These are phyloP conservation scores for Apomyelois bistriatella DNA, from an alignment of 2,888 invertebrate genomes.

Conservation along the genomic window DNA sequence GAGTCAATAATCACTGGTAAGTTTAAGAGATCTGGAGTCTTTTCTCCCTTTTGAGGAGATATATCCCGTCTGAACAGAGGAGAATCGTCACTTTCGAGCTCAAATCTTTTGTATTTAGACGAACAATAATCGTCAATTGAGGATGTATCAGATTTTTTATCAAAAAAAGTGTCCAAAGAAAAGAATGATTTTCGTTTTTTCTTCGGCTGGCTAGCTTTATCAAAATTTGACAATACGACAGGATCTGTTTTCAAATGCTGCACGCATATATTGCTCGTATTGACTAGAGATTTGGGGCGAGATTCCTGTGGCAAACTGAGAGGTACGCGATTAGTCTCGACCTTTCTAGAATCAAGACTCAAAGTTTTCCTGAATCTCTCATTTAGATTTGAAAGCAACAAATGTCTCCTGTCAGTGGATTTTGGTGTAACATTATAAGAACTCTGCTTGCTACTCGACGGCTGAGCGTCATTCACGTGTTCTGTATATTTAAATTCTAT, in stretches of 20 bases:
- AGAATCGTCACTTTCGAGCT: slow-evolving; percentile 73
- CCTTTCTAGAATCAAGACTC: slow-evolving; percentile 71
- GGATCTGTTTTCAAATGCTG: slow-evolving; percentile 56
- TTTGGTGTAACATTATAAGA: slow-evolving; percentile 71
- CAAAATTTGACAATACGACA: slow-evolving; percentile 58
- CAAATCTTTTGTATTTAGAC: slow-evolving; percentile 75
- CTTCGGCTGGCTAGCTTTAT: slow-evolving; percentile 60
- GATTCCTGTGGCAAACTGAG: slow-evolving; percentile 56
- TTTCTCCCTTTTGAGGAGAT: slow-evolving; percentile 42
- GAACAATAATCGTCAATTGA: slow-evolving; percentile 75
- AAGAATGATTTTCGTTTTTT: slow-evolving; percentile 76
- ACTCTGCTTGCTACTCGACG: slow-evolving; percentile 66
- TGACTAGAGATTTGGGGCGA: slow-evolving; percentile 70
- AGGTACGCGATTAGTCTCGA: slow-evolving; percentile 60
- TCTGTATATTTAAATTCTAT: slow-evolving; percentile 74
- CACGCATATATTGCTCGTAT: slow-evolving; percentile 63
- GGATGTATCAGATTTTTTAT: slow-evolving; percentile 73
- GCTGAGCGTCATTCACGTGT: slow-evolving; percentile 65
- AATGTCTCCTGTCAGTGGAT: slow-evolving; percentile 65
- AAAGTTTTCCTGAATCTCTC: slow-evolving; percentile 73
- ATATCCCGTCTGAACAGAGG: slow-evolving; percentile 61
- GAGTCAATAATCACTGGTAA: slow-evolving; percentile 71
- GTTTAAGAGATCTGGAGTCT: slow-evolving; percentile 70
- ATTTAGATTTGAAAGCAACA: slow-evolving; percentile 66
- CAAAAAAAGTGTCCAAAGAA: slow-evolving; percentile 75